These are phyloP conservation scores for Mizuhopecten yessoensis DNA, from an alignment of 1,140 invertebrate genomes.

Conservation along the genomic window DNA sequence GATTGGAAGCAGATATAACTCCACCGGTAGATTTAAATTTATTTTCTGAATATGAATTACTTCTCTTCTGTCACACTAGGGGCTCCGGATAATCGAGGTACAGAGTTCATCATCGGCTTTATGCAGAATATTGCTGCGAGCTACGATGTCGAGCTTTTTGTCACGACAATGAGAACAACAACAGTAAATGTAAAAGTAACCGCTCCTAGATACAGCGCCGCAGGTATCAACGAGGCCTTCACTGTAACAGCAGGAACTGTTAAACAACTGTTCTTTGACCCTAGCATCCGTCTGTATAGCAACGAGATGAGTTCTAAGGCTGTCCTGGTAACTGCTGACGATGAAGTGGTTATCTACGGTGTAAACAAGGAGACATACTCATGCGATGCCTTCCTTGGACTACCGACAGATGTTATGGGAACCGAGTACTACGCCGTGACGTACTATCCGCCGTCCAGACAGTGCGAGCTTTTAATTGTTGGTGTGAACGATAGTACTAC, in stretches of 20 bases:
- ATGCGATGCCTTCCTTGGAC: constrained; percentile 71
- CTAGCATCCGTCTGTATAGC: constrained; percentile 44
- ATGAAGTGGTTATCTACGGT: constrained; percentile 66
- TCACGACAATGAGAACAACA: constrained; percentile 47
- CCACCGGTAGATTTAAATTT: too few species aligned
- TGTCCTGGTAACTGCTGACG: constrained; percentile 55
- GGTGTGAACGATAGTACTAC: constrained; percentile 58
- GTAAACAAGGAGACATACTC: constrained; percentile 69
- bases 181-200: constrained; percentile 45
- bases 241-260: constrained; percentile 42
- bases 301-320: constrained; percentile 53
- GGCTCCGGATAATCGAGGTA: constrained; percentile 58
- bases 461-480: constrained; percentile 52
- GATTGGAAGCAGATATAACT: too few species aligned
- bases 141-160: constrained; percentile 43
- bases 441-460: constrained; percentile 51
- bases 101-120: constrained; percentile 57
- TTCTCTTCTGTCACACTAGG: constrained; percentile 45
- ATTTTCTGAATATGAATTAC: too few species aligned
- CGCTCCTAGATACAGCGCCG: constrained; percentile 42
- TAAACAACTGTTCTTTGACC: constrained; percentile 47
- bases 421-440: constrained; percentile 68
- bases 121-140: constrained; percentile 47
- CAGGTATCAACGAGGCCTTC: constrained; percentile 41
- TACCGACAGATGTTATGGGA: constrained; percentile 68